Conservation (phyloP, 1,140 invertebrate species). For the Scaptomyza hsui region DNA sequence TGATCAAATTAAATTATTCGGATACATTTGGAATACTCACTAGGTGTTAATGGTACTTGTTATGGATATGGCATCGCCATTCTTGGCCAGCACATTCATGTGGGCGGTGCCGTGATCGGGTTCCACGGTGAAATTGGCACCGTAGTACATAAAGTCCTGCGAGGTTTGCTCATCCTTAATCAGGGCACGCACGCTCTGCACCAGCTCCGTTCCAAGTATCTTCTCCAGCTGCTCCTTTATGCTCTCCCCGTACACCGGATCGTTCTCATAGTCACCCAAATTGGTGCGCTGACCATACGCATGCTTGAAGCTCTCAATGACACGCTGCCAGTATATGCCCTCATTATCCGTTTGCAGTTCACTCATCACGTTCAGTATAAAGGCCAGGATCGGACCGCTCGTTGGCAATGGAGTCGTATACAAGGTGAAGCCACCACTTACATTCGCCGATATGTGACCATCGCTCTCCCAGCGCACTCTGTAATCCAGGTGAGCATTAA, state of each 20-base stretch:
- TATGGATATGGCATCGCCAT: conserved; percentile 96
- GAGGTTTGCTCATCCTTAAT: conserved; percentile 90
- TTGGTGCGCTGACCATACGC: conserved; percentile 94
- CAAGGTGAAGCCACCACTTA: conserved; percentile 87
- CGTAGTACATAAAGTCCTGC: conserved; percentile 89
- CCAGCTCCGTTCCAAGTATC: conserved; percentile 84
- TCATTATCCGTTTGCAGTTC: conserved; percentile 85
- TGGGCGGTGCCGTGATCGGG: conserved; percentile 96
- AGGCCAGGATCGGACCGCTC: conserved; percentile 90
- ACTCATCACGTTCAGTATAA: conserved; percentile 93
- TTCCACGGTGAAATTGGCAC: conserved; percentile 86
- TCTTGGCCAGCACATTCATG: conserved; percentile 92
- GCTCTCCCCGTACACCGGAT: conserved; percentile 42
- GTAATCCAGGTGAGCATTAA: not conserved
- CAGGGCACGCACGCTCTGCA: conserved; percentile 85
- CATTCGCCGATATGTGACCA: conserved; percentile 85
- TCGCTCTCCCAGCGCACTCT: conserved; percentile 85
- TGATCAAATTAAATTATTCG: too few relatives aligned
- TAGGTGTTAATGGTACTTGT: conserved; percentile 96
- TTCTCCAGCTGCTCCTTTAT: conserved; percentile 60
- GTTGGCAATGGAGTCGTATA: conserved; percentile 92
- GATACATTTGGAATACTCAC: too few relatives aligned
- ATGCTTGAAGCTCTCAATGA: conserved; percentile 97
- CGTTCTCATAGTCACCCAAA: conserved; percentile 91
- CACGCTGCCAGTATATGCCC: conserved; percentile 88